Evolutionary conservation across 1,140 invertebrate genomes (phyloP).

Genomic region (Scaptomyza pallida): DNA sequence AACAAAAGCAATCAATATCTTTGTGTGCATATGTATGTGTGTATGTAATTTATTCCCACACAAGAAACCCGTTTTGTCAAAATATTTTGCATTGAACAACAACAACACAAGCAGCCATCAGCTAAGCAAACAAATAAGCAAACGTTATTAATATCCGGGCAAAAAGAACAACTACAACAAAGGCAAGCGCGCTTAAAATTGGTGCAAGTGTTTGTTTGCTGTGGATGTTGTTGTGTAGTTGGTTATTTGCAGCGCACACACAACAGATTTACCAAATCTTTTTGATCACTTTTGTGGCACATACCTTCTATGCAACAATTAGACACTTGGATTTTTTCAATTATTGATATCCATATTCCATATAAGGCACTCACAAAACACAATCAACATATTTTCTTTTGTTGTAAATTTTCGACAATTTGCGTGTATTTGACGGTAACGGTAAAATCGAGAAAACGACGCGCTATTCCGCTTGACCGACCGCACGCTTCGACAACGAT

Average conservation of each 20-base stretch:
- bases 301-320: constrained; percentile 32
- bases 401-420: constrained; percentile 12
- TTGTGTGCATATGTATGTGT: constrained; percentile 36
- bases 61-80: constrained; percentile 64
- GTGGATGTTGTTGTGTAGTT: not conserved
- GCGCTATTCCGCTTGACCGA: constrained; percentile 26
- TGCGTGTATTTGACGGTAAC: constrained; percentile 35
- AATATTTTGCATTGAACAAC: constrained; percentile 63
- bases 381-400: constrained; percentile 23
- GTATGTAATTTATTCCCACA: constrained; percentile 23
- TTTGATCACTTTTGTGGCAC: no score
- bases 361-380: constrained; percentile 11
- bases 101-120: constrained; percentile 44
- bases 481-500: constrained; percentile 43
- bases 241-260: not conserved
- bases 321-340: constrained; percentile 5
- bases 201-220: constrained; percentile 21
- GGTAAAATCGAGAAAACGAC: constrained; percentile 36
- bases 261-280: constrained; percentile 13
- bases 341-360: not conserved
- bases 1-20: constrained; percentile 32
- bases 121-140: constrained; percentile 43
- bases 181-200: constrained; percentile 29
- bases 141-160: constrained; percentile 50
- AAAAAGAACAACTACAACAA: constrained; percentile 44